These are phyloP conservation scores for Macropus fuliginosus DNA, from an alignment of 2,797 vertebrate genomes.

Conservation along the genomic window DNA sequence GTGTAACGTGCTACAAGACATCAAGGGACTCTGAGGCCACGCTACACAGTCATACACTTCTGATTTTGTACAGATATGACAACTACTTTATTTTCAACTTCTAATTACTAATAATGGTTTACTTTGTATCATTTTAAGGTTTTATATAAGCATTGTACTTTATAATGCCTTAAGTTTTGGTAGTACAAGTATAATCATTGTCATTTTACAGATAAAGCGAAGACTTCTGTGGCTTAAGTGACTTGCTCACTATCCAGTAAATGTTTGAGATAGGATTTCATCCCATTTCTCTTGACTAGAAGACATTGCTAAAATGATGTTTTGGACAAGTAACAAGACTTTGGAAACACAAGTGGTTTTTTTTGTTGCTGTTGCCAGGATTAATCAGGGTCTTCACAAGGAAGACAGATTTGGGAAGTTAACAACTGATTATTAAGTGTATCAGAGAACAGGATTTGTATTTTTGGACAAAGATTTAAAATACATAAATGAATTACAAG, in stretches of 20 bases:
- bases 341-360: no score
- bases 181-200: neutral
- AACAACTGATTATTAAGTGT: neutral
- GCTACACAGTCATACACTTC: no score
- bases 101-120: neutral
- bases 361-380: no score
- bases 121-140: neutral
- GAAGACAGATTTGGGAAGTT: neutral
- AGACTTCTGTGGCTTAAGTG: neutral
- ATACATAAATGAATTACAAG: neutral
- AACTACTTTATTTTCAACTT: no score
- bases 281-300: neutral
- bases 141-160: neutral
- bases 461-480: neutral
- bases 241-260: neutral
- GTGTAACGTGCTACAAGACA: no score
- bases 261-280: neutral
- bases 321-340: no score
- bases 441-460: neutral
- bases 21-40: no score
- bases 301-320: neutral
- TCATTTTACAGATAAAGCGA: neutral
- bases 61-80: no score
- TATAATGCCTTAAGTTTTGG: neutral
- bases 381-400: no score